Evolutionary conservation across 2,113 vertebrate genomes (phyloP), one percentile per base, ranked within the genome.

Genomic region (Chlamydotis undulata): DNA sequence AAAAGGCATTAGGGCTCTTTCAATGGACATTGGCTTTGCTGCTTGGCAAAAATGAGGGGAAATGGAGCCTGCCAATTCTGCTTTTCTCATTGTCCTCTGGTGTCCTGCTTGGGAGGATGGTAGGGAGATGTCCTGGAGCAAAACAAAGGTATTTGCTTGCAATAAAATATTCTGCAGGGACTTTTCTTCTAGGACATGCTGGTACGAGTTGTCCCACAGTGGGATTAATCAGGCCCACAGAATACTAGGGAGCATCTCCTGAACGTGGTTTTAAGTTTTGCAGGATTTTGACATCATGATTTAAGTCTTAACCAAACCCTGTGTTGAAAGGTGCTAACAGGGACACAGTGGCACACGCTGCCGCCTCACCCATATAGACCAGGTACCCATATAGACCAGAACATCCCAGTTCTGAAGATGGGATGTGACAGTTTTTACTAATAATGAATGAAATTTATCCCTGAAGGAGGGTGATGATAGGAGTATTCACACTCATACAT

Each of bases 271-370:
- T 89, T 77, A 91, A 35, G 4, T 64, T 83, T 63, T 63, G 41
- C 19, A 71, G 11, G 41, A 39, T 76, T 86, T 85, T 79, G 87
- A 24, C 19, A 68, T 85, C 19, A 61, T 60, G 19, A 41, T 28
- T 50, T 29, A 37, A 67, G 19, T 25, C 52, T 83, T 59, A 43
- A 50, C 47, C 10, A 64, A 65, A 64, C 4, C 16, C 57, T 69
- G 23, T 19, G 43, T 86, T 69, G 67, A 56, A 49, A 57, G 69
- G 33, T 73, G 35, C 7, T 67, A 41, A 10, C 12, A 37, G 0
- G 6, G 22, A 17, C 3, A 1, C 56, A 60, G 47, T 16, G 13
- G 31, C 37, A 45, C 8, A 14, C 0, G 0, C 28, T 85, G 47
- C 31, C 56, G 47, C 61, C 35, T 90, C 37, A 24, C 19, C 23